Conservation (phyloP, 1,140 invertebrate species). For the Uloborus diversus region DNA sequence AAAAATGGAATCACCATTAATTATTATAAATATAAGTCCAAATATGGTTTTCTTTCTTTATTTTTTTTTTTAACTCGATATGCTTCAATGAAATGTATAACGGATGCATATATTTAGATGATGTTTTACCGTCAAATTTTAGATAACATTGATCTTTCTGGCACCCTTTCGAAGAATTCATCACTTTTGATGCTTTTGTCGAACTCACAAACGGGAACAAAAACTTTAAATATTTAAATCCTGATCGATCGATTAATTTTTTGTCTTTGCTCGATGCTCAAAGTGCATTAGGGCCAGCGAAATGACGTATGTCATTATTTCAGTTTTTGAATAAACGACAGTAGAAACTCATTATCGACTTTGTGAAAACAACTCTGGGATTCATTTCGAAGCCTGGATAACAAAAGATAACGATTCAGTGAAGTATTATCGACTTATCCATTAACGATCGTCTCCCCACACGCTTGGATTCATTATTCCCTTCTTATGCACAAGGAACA, state of each 20-base stretch:
- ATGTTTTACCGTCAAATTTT: no score
- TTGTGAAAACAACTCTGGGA: constrained; percentile 7
- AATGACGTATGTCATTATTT: neutral
- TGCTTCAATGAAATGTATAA: no score
- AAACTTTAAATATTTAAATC: neutral
- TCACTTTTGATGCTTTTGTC: neutral
- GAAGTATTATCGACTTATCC: constrained; percentile 14
- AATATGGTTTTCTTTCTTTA: no score
- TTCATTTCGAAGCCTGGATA: constrained; percentile 4
- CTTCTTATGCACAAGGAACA: neutral
- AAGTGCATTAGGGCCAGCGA: neutral
- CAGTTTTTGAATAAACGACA: constrained; percentile 8
- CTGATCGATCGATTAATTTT: no score
- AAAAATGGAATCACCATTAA: no score
- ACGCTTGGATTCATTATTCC: neutral
- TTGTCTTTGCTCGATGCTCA: no score
- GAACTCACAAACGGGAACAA: neutral
- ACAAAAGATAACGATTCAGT: neutral
- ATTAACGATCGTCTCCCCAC: constrained; percentile 6
- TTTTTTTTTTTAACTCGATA: no score
- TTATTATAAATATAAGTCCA: no score
- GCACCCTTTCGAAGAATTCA: no score
- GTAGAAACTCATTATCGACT: constrained; percentile 14
- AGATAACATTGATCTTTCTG: no score
- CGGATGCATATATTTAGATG: no score